Evolutionary conservation across 2,113 vertebrate species (phyloP).

Genomic region (Saccopteryx bilineata): DNA sequence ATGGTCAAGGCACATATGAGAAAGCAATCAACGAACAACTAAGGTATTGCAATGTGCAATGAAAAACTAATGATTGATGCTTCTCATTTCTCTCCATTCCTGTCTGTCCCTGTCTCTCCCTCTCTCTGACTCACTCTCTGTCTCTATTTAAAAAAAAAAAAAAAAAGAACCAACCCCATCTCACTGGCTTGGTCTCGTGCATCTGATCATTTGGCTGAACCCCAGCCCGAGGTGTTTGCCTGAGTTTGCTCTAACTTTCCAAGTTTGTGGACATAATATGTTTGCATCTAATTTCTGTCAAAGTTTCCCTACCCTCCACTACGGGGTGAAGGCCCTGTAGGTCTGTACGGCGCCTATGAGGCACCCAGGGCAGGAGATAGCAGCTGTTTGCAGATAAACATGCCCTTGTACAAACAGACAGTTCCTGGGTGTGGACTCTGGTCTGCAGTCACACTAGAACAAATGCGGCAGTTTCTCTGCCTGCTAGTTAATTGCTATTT

Average conservation of each 20-base stretch:
- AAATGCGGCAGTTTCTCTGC: not conserved
- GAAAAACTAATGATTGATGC: too few species aligned
- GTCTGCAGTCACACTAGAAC: not conserved
- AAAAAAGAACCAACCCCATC: not conserved
- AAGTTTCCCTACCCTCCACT: not conserved
- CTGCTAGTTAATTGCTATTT: not conserved
- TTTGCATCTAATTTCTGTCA: not conserved
- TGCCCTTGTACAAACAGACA: not conserved
- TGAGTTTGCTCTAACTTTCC: not conserved
- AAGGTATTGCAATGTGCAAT: too few species aligned
- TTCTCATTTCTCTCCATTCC: too few species aligned
- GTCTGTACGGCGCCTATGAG: not conserved
- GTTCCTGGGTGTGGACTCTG: not conserved
- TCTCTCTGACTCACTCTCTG: too few species aligned
- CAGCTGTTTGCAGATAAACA: not conserved
- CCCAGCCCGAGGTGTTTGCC: not conserved
- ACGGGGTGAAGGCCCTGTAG: fast-evolving
- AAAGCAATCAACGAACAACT: too few species aligned
- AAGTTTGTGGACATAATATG: not conserved
- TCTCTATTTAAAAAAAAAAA: too few species aligned
- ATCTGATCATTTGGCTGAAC: not conserved
- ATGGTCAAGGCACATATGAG: too few species aligned
- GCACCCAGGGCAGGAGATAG: not conserved
- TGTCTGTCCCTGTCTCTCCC: too few species aligned
- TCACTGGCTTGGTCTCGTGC: not conserved